Percentiles rank a stretch among this genome's conserved stretches.
These are phyloP conservation scores for Merluccius polli DNA, from an alignment of 2,797 vertebrate genomes.

Conservation along the genomic window DNA sequence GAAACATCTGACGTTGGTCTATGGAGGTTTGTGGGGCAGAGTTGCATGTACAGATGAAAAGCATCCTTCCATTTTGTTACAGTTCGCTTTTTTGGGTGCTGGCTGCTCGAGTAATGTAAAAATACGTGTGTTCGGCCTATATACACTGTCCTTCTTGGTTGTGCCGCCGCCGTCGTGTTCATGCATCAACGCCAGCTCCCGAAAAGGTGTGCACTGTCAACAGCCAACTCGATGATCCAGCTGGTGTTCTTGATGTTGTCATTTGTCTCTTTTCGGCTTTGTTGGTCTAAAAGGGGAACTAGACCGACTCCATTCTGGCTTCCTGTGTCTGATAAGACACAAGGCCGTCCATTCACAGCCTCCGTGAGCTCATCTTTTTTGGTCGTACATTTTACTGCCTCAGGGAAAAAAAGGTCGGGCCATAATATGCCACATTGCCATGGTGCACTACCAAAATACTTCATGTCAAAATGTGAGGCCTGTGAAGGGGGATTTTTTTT, in stretches of 20 bases:
- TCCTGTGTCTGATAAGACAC: slow-evolving; percentile 46
- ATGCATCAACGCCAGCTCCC: not conserved
- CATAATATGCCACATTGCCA: slow-evolving; percentile 33
- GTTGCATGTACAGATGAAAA: not conserved
- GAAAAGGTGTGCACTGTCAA: not conserved
- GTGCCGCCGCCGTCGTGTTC: not conserved
- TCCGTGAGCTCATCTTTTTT: slow-evolving; percentile 46
- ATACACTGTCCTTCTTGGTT: not conserved
- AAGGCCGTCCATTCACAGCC: slow-evolving; percentile 44
- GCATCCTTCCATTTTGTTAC: not conserved
- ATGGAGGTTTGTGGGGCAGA: not conserved
- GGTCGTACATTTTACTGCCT: slow-evolving; percentile 25
- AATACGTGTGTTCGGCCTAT: not conserved
- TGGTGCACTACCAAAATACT: slow-evolving; percentile 41
- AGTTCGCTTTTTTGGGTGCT: not conserved
- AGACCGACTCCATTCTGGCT: slow-evolving; percentile 14
- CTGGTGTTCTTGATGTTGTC: not conserved
- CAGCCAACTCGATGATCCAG: not conserved
- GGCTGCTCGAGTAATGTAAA: not conserved
- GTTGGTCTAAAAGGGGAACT: not conserved
- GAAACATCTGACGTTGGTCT: not conserved
- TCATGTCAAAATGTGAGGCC: slow-evolving; percentile 21
- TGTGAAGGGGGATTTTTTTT: not conserved
- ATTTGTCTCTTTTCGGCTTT: not conserved
- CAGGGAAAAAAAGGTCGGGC: slow-evolving; percentile 14